Evolutionary conservation across 1,140 invertebrate genomes (phyloP), one percentile per base, ranked within the genome.

Genomic region (Chironomus striatipennis): DNA sequence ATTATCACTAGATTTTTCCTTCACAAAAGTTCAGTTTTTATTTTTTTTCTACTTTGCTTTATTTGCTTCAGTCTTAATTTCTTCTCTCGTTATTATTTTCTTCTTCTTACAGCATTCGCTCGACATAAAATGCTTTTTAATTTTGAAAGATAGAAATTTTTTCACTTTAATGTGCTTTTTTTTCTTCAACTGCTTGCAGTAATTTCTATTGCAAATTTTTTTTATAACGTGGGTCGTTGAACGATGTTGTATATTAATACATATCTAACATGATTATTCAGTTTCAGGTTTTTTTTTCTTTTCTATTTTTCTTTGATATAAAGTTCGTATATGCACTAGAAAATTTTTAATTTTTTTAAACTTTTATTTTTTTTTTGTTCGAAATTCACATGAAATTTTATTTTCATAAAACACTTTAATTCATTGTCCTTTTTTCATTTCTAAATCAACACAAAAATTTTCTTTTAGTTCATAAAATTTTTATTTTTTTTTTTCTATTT

Each of bases 181-280:
- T 34, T 34, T 34, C 5, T 5, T 34, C 24, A 34, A 34, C 24
- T 34, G 24, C 24, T 57, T 57, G 47, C 47, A 57, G 47, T 57
- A 57, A n/a, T 57, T 57, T 57, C 47, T 57, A 57, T 57, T 57
- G 47, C 47, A 57, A 15, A 57, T 57, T 15, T 57, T 15, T 57
- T 34, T 34, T 34, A 34, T 34, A 34, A 34, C 24, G 12, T 57
- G 47, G 47, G 47, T 57, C 47, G 47, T n/a, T 57, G 47, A 57
- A 57, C 47, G 47, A 57, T 57, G 47, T 57, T 34, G 24, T 34
- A 5, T 34, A 34, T 34, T 57, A 57, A 57, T 57, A 57, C 47
- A 57, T n/a, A n/a, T 57, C 47, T n/a, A 57, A 57, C 47, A 57
- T 57, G 47, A 57, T 57, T 57, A n/a, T 57, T 57, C n/a, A 57